Evolutionary conservation across 2,113 vertebrate genomes (phyloP).

Genomic region (Hyperopisus bebe): DNA sequence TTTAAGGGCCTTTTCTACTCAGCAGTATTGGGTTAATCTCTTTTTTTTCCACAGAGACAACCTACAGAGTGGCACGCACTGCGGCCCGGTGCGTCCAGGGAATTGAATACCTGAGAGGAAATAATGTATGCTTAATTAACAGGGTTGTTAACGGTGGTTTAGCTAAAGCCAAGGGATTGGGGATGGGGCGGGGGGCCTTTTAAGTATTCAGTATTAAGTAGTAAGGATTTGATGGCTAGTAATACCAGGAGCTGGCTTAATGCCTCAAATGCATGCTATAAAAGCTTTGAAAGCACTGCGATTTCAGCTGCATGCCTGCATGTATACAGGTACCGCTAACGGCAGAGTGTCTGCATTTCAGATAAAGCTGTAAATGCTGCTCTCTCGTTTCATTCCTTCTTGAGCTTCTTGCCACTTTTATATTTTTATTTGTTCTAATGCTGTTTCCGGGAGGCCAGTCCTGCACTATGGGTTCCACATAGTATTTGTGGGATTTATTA

Average conservation of each 20-base stretch:
- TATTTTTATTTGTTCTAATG: neutral
- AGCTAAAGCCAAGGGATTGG: neutral
- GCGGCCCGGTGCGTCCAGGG: neutral
- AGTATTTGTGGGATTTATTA: neutral
- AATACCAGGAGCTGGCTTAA: neutral
- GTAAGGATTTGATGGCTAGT: neutral
- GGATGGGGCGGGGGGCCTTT: neutral
- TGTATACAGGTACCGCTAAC: neutral
- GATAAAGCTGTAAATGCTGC: neutral
- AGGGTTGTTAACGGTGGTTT: neutral
- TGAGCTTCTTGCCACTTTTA: neutral
- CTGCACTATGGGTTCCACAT: neutral
- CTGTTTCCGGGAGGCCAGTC: neutral
- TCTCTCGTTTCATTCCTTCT: neutral
- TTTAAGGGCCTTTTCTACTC: neutral
- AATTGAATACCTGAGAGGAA: neutral
- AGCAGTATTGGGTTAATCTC: neutral
- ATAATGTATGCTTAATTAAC: neutral
- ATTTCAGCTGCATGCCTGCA: neutral
- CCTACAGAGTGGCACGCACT: neutral
- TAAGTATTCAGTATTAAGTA: neutral
- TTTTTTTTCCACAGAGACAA: neutral
- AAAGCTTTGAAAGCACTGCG: neutral
- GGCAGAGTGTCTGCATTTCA: neutral
- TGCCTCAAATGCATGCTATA: neutral